Evolutionary conservation across 1,140 invertebrate species (phyloP).

Genomic region (Oreohelix idahoensis): DNA sequence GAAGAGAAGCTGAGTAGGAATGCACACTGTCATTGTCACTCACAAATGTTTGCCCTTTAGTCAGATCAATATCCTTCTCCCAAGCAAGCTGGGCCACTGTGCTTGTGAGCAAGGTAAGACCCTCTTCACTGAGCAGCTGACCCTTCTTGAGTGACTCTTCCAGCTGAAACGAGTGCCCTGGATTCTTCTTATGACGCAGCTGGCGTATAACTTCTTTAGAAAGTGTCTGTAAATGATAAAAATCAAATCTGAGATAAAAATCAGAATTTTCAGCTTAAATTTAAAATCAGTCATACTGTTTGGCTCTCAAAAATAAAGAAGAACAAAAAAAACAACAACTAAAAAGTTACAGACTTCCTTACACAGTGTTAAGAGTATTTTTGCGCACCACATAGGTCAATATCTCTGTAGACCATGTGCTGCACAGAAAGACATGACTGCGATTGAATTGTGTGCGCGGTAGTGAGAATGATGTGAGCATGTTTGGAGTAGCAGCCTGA

Average conservation of each 20-base stretch:
- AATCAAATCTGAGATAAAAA: background rate
- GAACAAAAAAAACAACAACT: too few relatives aligned
- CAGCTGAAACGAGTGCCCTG: slow-evolving; percentile 48
- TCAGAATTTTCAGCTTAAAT: too few relatives aligned
- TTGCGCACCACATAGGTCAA: too few relatives aligned
- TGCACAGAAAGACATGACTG: too few relatives aligned
- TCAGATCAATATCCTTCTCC: slow-evolving; percentile 68
- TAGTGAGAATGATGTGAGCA: too few relatives aligned
- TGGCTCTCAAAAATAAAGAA: too few relatives aligned
- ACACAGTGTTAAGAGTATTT: too few relatives aligned
- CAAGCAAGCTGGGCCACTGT: slow-evolving; percentile 68
- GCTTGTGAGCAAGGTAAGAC: slow-evolving; percentile 32
- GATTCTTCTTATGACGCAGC: slow-evolving; percentile 38
- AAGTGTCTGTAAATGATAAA: slow-evolving; percentile 53
- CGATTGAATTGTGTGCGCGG: too few relatives aligned
- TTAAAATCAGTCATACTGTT: too few relatives aligned
- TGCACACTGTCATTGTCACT: slow-evolving; percentile 44
- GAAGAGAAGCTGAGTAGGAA: slow-evolving; percentile 3
- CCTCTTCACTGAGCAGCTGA: slow-evolving; percentile 28
- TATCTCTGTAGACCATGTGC: too few relatives aligned
- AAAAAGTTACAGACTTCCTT: too few relatives aligned
- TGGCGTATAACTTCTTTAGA: slow-evolving; percentile 61
- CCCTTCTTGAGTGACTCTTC: background rate
- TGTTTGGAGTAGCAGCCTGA: too few relatives aligned
- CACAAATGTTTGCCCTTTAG: slow-evolving; percentile 57